Evolutionary conservation across 2,888 invertebrate species (phyloP).

Genomic region (Aphrophora alni): DNA sequence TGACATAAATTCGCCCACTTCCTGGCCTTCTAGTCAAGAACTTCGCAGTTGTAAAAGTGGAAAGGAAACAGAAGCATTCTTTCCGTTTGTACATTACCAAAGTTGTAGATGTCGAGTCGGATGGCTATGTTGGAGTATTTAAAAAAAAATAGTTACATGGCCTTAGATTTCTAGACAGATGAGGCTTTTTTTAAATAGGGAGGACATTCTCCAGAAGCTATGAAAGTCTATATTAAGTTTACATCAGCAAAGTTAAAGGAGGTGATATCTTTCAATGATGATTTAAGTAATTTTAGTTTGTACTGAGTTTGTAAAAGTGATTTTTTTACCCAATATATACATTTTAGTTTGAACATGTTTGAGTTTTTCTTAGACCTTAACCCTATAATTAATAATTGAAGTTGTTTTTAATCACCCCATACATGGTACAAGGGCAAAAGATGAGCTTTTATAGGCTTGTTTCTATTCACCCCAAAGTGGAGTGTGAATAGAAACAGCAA

Average conservation of each 20-base stretch:
- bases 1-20: slow-evolving; percentile 9
- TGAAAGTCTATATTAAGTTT: slow-evolving; percentile 14
- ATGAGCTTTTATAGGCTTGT: too few species aligned
- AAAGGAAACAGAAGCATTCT: slow-evolving; percentile 22
- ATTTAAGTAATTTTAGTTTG: too few species aligned
- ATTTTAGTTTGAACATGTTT: too few species aligned
- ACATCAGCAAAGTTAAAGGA: neutral
- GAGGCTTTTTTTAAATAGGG: slow-evolving; percentile 27
- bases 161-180: slow-evolving; percentile 14
- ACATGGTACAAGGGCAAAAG: too few species aligned
- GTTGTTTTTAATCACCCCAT: too few species aligned
- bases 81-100: slow-evolving; percentile 26
- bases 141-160: slow-evolving; percentile 10
- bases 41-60: slow-evolving; percentile 30
- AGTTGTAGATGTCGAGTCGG: neutral
- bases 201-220: slow-evolving; percentile 19
- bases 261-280: too few species aligned
- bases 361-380: too few species aligned
- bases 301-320: too few species aligned
- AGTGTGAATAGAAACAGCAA: too few species aligned
- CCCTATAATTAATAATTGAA: too few species aligned
- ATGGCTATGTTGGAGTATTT: slow-evolving; percentile 27
- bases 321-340: too few species aligned
- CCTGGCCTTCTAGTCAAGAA: slow-evolving; percentile 16
- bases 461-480: too few species aligned